Conservation (phyloP, 2,113 vertebrate species). For the Cyanoderma ruficeps region DNA sequence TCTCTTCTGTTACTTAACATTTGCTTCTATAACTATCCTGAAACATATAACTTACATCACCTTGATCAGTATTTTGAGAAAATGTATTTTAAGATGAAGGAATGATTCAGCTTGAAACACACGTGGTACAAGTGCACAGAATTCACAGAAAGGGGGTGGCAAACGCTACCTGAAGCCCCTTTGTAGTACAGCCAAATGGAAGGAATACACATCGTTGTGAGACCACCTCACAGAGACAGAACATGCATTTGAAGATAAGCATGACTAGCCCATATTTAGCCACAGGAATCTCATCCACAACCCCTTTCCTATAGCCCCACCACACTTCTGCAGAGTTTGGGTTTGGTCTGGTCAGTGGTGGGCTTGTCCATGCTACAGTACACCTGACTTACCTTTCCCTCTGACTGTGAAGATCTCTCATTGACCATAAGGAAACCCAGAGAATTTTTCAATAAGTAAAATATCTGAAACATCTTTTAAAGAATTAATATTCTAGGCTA, state of each 20-base stretch:
- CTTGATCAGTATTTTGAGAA: background rate
- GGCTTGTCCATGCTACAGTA: accelerated
- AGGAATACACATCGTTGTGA: background rate
- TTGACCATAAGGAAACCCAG: background rate
- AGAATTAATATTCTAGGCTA: background rate
- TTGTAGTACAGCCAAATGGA: background rate
- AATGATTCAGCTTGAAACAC: background rate
- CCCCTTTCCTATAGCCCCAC: background rate
- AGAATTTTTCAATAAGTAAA: background rate
- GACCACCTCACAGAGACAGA: background rate
- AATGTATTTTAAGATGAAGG: background rate
- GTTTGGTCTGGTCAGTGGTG: background rate
- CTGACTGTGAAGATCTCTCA: background rate
- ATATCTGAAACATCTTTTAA: background rate
- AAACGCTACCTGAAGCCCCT: background rate
- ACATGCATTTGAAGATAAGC: background rate
- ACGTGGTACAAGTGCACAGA: background rate
- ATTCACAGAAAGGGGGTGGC: no score
- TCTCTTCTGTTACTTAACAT: background rate
- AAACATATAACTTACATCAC: background rate
- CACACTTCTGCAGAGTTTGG: background rate
- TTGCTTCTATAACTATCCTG: background rate
- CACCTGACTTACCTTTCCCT: background rate
- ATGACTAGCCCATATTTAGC: background rate
- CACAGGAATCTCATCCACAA: background rate